phyloP scores from a whole-genome alignment of 1,140 invertebrate genomes.

The Lordiphosa mommai region DNA sequence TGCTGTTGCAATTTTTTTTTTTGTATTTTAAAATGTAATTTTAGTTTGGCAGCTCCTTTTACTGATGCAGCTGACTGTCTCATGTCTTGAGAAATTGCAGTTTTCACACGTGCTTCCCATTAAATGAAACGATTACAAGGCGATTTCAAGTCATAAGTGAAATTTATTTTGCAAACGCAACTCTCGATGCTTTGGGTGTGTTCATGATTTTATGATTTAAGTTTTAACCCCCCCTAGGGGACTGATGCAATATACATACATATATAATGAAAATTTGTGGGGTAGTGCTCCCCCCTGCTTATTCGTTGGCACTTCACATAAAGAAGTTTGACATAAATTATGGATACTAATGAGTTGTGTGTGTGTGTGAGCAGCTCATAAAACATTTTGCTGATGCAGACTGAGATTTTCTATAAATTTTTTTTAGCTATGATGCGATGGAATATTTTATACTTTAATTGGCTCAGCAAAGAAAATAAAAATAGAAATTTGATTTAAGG shows the following conservation, averaged over 20 bases:
- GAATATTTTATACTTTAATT: conserved; percentile 28
- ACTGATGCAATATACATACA: neutral
- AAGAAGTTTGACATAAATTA: conserved; percentile 76
- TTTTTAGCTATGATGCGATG: neutral
- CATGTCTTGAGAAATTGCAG: conserved; percentile 54
- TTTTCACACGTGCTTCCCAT: conserved; percentile 77
- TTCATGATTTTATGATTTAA: conserved; percentile 53
- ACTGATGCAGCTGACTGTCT: conserved; percentile 1
- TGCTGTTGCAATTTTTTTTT: conserved; percentile 24
- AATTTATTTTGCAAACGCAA: conserved; percentile 69
- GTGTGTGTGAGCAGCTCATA: conserved; percentile 38
- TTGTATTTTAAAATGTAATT: conserved; percentile 28
- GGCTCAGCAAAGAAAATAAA: conserved; percentile 22
- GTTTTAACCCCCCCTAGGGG: conserved; percentile 4
- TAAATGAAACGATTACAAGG: conserved; percentile 70
- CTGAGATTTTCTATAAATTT: conserved; percentile 20
- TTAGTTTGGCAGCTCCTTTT: conserved; percentile 23
- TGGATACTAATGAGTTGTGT: conserved; percentile 73
- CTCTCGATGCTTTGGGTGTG: conserved; percentile 25
- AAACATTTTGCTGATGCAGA: conserved; percentile 37
- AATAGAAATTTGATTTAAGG: no score
- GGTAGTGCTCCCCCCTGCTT: conserved; percentile 2
- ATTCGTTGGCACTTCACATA: conserved; percentile 52
- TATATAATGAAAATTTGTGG: conserved; percentile 39
- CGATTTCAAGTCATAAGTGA: conserved; percentile 66